A percentile compares a stretch with the other conserved stretches of the same genome.
Conservation (phyloP, 2,797 vertebrate genomes). For the Remorina albescens region DNA sequence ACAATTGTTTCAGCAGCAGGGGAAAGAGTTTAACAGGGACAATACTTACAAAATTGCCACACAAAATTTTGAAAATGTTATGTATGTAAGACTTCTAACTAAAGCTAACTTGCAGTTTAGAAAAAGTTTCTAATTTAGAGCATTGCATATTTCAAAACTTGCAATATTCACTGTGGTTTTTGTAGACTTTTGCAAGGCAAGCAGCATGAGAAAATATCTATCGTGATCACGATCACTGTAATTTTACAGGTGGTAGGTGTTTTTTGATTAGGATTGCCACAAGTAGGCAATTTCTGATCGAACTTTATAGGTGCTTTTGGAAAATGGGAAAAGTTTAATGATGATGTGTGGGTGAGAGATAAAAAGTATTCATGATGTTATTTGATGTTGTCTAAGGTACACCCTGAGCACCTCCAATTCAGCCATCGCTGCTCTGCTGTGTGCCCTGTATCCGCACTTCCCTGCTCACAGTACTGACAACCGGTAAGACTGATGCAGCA, state of each 20-base stretch:
- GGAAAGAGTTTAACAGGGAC: background rate
- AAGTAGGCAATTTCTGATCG: background rate
- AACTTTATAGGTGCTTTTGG: conserved; percentile 18
- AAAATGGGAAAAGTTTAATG: background rate
- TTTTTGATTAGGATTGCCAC: background rate
- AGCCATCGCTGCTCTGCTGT: conserved; percentile 96
- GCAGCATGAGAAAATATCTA: background rate
- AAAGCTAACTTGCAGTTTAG: no score
- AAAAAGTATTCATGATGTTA: background rate
- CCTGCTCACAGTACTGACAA: conserved; percentile 98
- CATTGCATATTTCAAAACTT: background rate
- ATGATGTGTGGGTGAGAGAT: background rate
- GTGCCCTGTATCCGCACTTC: conserved; percentile 97
- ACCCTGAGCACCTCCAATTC: conserved; percentile 96
- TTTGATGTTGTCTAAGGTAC: conserved; percentile 83
- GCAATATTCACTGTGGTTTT: background rate
- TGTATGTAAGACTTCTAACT: no score
- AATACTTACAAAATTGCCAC: no score
- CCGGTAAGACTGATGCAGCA: conserved; percentile 84
- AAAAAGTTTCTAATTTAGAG: conserved; percentile 4
- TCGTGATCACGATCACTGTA: background rate
- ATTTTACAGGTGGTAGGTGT: conserved; percentile 1
- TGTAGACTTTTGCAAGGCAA: background rate
- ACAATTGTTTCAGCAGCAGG: conserved; percentile 40
- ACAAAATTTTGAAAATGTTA: no score